Base-by-base conservation (phyloP, 2,888 invertebrate species). In the Eupithecia tripunctaria region DNA sequence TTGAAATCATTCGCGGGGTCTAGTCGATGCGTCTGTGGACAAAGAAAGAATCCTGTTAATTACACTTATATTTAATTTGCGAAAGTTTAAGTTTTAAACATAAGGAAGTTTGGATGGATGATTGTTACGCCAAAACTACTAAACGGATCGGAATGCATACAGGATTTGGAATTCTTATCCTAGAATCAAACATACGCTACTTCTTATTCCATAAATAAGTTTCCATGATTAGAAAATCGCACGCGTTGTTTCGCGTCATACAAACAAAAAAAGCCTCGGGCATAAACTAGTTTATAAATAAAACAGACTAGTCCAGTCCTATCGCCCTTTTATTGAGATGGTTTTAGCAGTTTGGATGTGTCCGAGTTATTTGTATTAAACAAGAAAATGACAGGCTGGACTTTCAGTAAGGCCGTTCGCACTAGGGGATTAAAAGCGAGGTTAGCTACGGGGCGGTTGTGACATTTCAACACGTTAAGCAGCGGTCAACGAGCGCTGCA, bases 1-100 rank as follows among this genome's bases (percentile, higher is more conserved):
- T 81, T 80, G 88, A 84, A 87, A 82, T 88, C 93, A 92, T 92
- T 90, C 92, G 92, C 84, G 83, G 83, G 73, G 76, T 74, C 78
- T 80, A 68, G 76, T 70, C 51, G 41, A 76, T 75, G 82, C 79
- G 80, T 84, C 90, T 91, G 89, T 1, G 79, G 86, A 87, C 78
- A 88, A 79, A 76, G 68, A 79, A 70, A 63, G 2, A 56, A 56
- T 25, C 12, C 21, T 25, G 3, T 56, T 56, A 56, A 12, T 56
- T n/a, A n/a, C n/a, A n/a, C n/a, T n/a, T n/a, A n/a, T n/a, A n/a
- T n/a, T n/a, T n/a, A n/a, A n/a, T n/a, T n/a, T n/a, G n/a, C n/a
- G n/a, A n/a, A n/a, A n/a, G n/a, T n/a, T n/a, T n/a, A n/a, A n/a
- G n/a, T n/a, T n/a, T n/a, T n/a, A n/a, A n/a, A n/a, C n/a, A n/a